phyloP scores from a whole-genome alignment of 1,140 invertebrate genomes.

The Tetragonula clypearis region DNA sequence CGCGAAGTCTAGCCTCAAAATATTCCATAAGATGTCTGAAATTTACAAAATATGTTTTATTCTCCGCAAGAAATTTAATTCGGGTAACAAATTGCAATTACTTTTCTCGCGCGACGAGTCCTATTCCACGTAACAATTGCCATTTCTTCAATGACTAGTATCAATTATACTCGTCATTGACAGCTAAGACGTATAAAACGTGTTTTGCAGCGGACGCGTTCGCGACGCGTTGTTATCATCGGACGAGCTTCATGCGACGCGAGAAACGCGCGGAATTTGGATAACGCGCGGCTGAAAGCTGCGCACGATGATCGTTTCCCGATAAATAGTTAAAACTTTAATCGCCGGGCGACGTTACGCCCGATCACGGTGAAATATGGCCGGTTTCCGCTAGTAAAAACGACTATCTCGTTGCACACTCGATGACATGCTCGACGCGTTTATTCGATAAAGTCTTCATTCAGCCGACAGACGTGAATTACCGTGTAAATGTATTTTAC shows the following conservation, averaged over 20 bases:
- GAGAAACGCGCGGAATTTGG: not conserved
- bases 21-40: too few relatives aligned
- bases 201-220: not conserved
- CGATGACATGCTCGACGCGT: not conserved
- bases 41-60: too few relatives aligned
- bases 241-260: not conserved
- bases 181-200: not conserved
- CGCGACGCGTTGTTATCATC: not conserved
- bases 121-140: too few relatives aligned
- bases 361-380: not conserved
- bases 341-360: not conserved
- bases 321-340: slow-evolving; percentile 21
- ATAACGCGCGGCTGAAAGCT: not conserved
- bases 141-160: too few relatives aligned
- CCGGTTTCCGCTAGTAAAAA: not conserved
- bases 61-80: too few relatives aligned
- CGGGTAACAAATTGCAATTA: too few relatives aligned
- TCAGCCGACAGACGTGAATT: not conserved
- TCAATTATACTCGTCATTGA: too few relatives aligned
- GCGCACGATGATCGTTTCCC: not conserved
- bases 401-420: not conserved
- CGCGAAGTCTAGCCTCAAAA: too few relatives aligned
- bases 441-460: not conserved
- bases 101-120: too few relatives aligned
- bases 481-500: too few relatives aligned